Conservation (phyloP, 2,888 invertebrate species). For the Smittia aterrima region DNA sequence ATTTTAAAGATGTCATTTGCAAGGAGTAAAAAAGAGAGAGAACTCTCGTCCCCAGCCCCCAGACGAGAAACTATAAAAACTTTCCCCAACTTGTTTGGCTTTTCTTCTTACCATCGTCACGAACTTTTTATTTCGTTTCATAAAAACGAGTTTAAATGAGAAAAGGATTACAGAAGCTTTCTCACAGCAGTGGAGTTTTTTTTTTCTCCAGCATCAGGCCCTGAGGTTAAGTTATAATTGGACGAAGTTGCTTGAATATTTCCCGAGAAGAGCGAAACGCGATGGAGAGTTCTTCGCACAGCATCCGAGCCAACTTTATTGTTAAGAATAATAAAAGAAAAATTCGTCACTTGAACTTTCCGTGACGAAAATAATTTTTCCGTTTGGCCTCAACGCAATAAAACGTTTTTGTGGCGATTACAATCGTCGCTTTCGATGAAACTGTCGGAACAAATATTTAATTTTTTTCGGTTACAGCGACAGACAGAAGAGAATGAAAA, state of each 20-base stretch:
- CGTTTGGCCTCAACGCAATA: conserved; percentile 20
- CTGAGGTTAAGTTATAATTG: conserved; percentile 15
- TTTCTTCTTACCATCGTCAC: neutral
- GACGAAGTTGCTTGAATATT: neutral
- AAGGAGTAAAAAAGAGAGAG: neutral
- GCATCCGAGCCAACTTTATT: neutral
- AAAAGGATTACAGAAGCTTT: neutral
- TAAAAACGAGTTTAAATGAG: neutral
- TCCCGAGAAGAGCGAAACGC: neutral
- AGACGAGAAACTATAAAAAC: neutral
- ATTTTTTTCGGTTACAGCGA: neutral
- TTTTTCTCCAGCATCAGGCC: neutral
- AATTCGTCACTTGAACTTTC: neutral
- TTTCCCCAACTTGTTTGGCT: neutral
- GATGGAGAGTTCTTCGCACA: neutral
- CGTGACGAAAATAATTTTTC: conserved; percentile 36
- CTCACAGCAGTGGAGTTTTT: neutral
- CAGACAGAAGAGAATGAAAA: neutral
- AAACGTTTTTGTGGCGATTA: conserved; percentile 10
- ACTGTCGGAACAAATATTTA: neutral
- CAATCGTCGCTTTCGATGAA: neutral
- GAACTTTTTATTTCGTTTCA: neutral
- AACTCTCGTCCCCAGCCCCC: neutral
- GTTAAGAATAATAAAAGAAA: neutral
- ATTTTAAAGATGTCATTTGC: conserved; percentile 8